Conservation (phyloP, 2,888 invertebrate species). For the Brenthis ino region DNA sequence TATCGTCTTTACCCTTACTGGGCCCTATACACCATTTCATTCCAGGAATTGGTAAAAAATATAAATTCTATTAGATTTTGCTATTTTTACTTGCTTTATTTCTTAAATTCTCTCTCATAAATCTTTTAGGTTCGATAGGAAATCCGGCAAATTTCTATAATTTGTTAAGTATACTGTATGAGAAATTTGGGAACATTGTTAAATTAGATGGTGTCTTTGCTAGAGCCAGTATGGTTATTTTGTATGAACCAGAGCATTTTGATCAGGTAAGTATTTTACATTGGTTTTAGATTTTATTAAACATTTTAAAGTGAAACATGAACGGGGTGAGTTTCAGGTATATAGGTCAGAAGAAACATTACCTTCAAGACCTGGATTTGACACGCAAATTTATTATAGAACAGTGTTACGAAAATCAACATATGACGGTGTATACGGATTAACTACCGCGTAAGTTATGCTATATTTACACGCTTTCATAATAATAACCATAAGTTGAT, state of each 20-base stretch:
- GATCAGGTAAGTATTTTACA: slow-evolving; percentile 51
- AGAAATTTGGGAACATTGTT: slow-evolving; percentile 64
- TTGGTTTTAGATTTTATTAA: background rate
- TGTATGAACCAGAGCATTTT: slow-evolving; percentile 64
- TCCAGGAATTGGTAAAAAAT: slow-evolving; percentile 58
- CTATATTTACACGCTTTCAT: too few species aligned
- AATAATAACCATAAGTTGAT: too few species aligned
- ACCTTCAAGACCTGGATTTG: slow-evolving; percentile 68
- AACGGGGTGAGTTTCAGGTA: slow-evolving; percentile 49
- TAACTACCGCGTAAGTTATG: slow-evolving; percentile 65
- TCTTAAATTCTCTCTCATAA: background rate
- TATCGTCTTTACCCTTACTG: slow-evolving; percentile 62
- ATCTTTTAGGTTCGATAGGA: slow-evolving; percentile 59
- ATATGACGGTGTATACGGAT: slow-evolving; percentile 64
- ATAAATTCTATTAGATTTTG: slow-evolving; percentile 1
- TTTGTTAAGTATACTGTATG: slow-evolving; percentile 49
- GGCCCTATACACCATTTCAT: slow-evolving; percentile 65
- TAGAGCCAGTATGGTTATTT: slow-evolving; percentile 58
- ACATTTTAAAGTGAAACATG: background rate
- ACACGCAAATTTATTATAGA: slow-evolving; percentile 65
- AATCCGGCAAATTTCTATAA: slow-evolving; percentile 53
- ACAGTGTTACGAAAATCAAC: slow-evolving; percentile 56
- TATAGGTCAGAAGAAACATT: slow-evolving; percentile 69
- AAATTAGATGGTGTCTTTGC: slow-evolving; percentile 60
- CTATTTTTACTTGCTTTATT: background rate